Conservation (phyloP, 2,888 invertebrate genomes). For the Flexamia atlantica region DNA sequence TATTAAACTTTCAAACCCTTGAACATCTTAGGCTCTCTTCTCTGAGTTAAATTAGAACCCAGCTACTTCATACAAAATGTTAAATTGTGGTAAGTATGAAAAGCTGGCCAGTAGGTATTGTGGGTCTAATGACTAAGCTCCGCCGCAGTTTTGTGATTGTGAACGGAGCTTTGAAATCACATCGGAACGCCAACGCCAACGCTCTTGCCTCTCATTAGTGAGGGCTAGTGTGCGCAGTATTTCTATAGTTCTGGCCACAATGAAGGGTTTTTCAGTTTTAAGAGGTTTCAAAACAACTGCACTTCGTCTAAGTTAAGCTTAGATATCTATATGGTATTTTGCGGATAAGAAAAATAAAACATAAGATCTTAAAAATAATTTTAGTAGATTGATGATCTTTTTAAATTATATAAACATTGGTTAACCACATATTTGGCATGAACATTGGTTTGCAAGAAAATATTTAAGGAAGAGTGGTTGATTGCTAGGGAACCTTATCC, state of each 20-base stretch:
- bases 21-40: too few relatives aligned
- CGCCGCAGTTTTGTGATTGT: constrained; percentile 24
- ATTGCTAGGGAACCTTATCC: too few relatives aligned
- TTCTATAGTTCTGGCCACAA: constrained; percentile 12
- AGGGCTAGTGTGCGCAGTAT: constrained; percentile 1
- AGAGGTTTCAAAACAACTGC: neutral
- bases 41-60: neutral
- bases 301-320: too few relatives aligned
- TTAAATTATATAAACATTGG: too few relatives aligned
- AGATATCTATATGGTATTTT: too few relatives aligned
- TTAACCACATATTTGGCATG: too few relatives aligned
- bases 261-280: neutral
- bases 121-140: constrained; percentile 27
- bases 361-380: too few relatives aligned
- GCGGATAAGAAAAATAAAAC: too few relatives aligned
- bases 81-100: neutral
- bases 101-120: neutral
- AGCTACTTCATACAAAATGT: neutral
- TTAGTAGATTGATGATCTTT: too few relatives aligned
- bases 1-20: too few relatives aligned
- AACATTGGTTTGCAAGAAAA: too few relatives aligned
- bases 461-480: too few relatives aligned
- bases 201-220: constrained; percentile 8
- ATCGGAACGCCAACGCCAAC: neutral
- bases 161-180: constrained; percentile 31